Base-by-base conservation (phyloP, 1,140 invertebrate genomes). In the Ceratina australensis region DNA sequence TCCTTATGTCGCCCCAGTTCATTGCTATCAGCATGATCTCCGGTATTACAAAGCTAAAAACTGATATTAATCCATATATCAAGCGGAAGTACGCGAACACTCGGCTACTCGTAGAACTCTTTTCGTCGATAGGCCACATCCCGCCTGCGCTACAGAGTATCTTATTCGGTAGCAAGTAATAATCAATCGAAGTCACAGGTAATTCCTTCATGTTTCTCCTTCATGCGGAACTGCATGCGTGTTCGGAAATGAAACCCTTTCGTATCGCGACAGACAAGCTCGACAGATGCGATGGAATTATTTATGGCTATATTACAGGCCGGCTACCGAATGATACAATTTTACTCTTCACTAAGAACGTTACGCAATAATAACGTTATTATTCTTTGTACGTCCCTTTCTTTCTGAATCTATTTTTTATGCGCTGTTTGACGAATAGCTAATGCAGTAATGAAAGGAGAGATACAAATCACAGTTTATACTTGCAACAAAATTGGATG, bases 141-240 rank as follows among this genome's bases (percentile, higher is more conserved):
- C 77, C 79, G 26, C 22, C 47, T 2, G 67, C 52, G 22, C 61
- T 26, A 56, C 75, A 81, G 2, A 79, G n/a, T n/a, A 72, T 65
- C 10, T n/a, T 72, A 18, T 81, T 81, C 52, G 76, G 75, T 24
- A 65, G 13, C 72, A 81, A 54, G 13, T 72, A 81, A 52, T 79
- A 24, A 50, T 80, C 63, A 33, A 80, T 72, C 47, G 79, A 68
- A 28, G 15, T 47, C 20, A 24, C 59, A 10, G 26, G 1, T 7
- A 8, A 12, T 52, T 61, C 20, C 42, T 28, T 24, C 76, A 72
- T 64, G 15, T 65, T 66, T 18, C 47, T 13, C 12, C 42, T 60
- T 59, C 3, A 59, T 13, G 2, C 15, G 15, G 49, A 60, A n/a
- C 15, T 42, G 20, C 20, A 13, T 24, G 73, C 54, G 33, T 68